Evolutionary conservation across 1,140 invertebrate genomes (phyloP), one percentile per base, ranked within the genome.

Genomic region (Heliconius hewitsoni): DNA sequence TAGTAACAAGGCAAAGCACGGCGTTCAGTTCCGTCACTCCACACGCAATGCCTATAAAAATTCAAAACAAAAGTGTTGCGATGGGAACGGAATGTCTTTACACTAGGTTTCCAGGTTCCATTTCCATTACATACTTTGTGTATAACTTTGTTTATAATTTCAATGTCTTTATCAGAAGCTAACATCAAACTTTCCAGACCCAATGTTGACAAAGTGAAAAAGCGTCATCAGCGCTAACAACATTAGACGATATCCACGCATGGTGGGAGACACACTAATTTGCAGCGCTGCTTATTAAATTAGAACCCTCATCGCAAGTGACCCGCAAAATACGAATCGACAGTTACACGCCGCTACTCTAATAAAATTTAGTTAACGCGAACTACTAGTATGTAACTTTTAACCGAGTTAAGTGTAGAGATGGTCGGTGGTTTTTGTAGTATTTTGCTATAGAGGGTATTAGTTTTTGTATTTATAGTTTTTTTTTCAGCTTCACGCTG

Each of bases 261-360:
- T 52, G 11, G 73, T 71, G 50, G 74, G 57, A 80, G 55, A 66
- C 77, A 78, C 57, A 85, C 81, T 84, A 84, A 84, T 85, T 84
- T 80, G 76, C 52, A 78, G 73, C 75, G 76, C 71, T 82, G 76
- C 74, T 85, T 84, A 85, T 85, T 79, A 81, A 85, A 84, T 85
- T 85, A 85, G 3, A 79, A 85, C 84, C 84, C 81, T 81, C 66
- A 74, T 84, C 78, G 82, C 60, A 39, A 78, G 50, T 82, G 83
- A 81, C 74, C 83, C 81, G 77, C 79, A 78, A 82, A 79, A 82
- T 72, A 72, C 80, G 81, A 74, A 81, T 81, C 77, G 83, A 84
- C 83, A 77, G 73, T 39, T 73, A 27, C 39, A 30, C 78, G 73
- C 46, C 55, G 42, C 72, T 27, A 37, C n/a, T 78, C 55, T 81